Conservation (phyloP, 2,113 vertebrate species). For the Oryzias melastigma region DNA sequence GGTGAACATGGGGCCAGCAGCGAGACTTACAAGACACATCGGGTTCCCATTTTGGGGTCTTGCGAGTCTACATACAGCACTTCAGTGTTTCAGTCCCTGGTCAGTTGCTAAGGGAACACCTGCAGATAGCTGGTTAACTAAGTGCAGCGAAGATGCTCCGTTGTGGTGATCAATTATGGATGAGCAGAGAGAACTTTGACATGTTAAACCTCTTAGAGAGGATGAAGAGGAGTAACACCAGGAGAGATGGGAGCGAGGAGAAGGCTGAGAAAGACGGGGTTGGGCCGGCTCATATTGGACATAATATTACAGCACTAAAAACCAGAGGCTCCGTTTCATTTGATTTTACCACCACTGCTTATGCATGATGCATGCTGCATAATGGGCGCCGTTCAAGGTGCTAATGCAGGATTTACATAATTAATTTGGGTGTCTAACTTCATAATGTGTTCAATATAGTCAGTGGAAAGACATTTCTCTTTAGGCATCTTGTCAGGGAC, state of each 20-base stretch:
- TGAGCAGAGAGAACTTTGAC: constrained; percentile 77
- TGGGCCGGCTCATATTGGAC: constrained; percentile 26
- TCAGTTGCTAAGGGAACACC: constrained; percentile 75
- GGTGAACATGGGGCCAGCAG: constrained; percentile 57
- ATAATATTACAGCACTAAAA: constrained; percentile 42
- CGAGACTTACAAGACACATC: constrained; percentile 55
- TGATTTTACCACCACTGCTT: constrained; percentile 8
- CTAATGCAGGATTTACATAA: constrained; percentile 38
- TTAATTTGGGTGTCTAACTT: constrained; percentile 25
- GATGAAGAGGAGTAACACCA: constrained; percentile 55
- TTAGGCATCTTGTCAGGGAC: background rate
- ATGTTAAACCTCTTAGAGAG: constrained; percentile 80
- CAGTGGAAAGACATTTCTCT: background rate
- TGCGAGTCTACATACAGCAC: constrained; percentile 36
- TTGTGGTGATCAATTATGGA: constrained; percentile 78
- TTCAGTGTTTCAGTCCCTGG: constrained; percentile 51
- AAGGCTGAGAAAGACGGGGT: constrained; percentile 25
- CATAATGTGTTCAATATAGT: constrained; percentile 12
- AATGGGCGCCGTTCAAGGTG: constrained; percentile 29
- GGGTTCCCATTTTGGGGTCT: constrained; percentile 56
- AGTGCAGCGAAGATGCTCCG: constrained; percentile 73
- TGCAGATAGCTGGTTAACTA: constrained; percentile 78
- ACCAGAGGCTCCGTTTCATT: constrained; percentile 23
- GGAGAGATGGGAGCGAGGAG: constrained; percentile 45
- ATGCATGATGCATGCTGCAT: constrained; percentile 25